Conservation (phyloP, 1,140 invertebrate genomes). For the Eurytemora carolleeae region DNA sequence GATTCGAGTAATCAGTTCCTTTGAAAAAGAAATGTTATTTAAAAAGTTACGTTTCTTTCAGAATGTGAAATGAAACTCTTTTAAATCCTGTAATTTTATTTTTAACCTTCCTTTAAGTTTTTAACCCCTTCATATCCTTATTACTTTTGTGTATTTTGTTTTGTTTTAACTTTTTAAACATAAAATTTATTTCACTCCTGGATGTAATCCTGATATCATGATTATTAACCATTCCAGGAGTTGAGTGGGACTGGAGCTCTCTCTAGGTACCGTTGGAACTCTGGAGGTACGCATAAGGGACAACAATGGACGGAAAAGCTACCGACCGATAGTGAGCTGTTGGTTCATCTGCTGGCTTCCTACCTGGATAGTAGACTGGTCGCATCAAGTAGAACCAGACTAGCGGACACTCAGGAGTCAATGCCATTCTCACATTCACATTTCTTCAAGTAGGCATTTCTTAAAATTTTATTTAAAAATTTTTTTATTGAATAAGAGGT, state of each 20-base stretch:
- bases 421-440: neutral
- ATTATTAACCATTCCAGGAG: too few relatives aligned
- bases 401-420: neutral
- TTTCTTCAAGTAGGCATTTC: neutral
- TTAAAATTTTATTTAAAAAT: neutral
- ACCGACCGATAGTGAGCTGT: slow-evolving; percentile 5
- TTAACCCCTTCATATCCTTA: too few relatives aligned
- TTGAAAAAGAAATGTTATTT: too few relatives aligned
- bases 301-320: slow-evolving; percentile 9
- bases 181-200: too few relatives aligned
- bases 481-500: neutral
- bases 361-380: slow-evolving; percentile 5
- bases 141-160: too few relatives aligned
- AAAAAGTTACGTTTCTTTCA: too few relatives aligned
- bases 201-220: too few relatives aligned
- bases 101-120: too few relatives aligned
- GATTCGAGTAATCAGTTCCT: too few relatives aligned
- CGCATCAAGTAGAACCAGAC: neutral
- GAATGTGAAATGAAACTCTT: too few relatives aligned
- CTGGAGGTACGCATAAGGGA: slow-evolving; percentile 1
- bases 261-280: slow-evolving; percentile 3
- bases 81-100: too few relatives aligned
- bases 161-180: too few relatives aligned
- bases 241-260: slow-evolving; percentile 1
- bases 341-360: slow-evolving; percentile 1